Evolutionary conservation across 2,888 invertebrate genomes (phyloP).

Genomic region (Pyrocoelia pectoralis): DNA sequence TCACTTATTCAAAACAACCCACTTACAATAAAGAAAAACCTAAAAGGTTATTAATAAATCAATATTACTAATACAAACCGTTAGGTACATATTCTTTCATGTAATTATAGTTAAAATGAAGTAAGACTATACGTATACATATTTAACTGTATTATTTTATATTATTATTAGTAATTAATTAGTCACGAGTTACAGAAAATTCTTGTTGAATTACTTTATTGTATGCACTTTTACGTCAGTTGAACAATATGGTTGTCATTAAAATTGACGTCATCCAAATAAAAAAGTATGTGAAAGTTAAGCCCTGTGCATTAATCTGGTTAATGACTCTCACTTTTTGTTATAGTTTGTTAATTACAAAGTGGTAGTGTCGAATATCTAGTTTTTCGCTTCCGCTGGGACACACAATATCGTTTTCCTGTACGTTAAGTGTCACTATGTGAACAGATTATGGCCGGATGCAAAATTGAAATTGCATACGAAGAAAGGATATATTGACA

Average conservation of each 20-base stretch:
- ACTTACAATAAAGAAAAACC: too few relatives aligned
- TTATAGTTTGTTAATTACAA: background rate
- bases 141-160: conserved; percentile 8
- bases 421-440: too few relatives aligned
- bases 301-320: conserved; percentile 3
- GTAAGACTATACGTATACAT: background rate
- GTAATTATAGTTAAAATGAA: background rate
- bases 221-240: conserved; percentile 6
- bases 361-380: too few relatives aligned
- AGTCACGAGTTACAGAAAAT: conserved; percentile 19
- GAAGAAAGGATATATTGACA: too few relatives aligned
- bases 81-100: background rate
- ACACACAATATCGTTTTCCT: too few relatives aligned
- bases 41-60: conserved; percentile 1
- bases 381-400: background rate
- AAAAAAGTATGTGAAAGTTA: conserved; percentile 21
- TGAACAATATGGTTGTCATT: conserved; percentile 4
- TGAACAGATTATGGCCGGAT: too few relatives aligned
- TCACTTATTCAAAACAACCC: too few relatives aligned
- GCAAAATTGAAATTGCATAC: too few relatives aligned
- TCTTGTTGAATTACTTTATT: conserved; percentile 2
- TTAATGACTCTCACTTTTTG: conserved; percentile 1
- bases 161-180: conserved; percentile 22
- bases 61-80: conserved; percentile 5
- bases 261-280: conserved; percentile 13